Conservation (phyloP, 2,888 invertebrate species). For the Ditula angustiorana region DNA sequence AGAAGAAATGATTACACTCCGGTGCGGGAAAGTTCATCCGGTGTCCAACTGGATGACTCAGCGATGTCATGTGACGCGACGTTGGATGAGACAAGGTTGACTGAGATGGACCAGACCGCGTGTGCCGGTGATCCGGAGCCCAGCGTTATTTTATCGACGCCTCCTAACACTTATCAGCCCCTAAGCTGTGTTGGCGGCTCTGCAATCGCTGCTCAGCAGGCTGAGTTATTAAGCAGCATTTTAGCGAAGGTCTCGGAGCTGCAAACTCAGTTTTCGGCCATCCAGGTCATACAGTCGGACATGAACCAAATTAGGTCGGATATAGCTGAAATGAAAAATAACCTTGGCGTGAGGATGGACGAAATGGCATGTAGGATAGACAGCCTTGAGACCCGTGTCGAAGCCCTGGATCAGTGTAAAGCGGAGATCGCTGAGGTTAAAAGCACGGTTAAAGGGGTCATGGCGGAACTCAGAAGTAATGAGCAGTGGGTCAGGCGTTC, state of each 20-base stretch:
- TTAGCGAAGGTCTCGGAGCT: neutral
- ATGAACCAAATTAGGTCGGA: neutral
- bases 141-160: neutral
- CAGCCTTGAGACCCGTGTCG: neutral
- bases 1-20: neutral
- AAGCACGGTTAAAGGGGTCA: neutral
- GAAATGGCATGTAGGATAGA: neutral
- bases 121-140: neutral
- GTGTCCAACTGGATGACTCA: neutral
- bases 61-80: neutral
- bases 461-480: neutral
- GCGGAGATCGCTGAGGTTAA: neutral
- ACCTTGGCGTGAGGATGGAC: neutral
- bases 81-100: neutral
- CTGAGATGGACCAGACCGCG: too few species aligned
- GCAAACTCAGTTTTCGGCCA: neutral
- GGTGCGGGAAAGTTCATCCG: neutral
- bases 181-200: neutral
- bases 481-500: slow-evolving; percentile 9
- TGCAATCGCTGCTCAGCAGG: neutral
- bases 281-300: neutral
- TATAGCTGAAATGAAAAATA: neutral
- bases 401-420: neutral
- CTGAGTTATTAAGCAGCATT: neutral
- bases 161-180: neutral